Conservation (phyloP, 2,113 vertebrate species). For the Thalassarche chlororhynchos region DNA sequence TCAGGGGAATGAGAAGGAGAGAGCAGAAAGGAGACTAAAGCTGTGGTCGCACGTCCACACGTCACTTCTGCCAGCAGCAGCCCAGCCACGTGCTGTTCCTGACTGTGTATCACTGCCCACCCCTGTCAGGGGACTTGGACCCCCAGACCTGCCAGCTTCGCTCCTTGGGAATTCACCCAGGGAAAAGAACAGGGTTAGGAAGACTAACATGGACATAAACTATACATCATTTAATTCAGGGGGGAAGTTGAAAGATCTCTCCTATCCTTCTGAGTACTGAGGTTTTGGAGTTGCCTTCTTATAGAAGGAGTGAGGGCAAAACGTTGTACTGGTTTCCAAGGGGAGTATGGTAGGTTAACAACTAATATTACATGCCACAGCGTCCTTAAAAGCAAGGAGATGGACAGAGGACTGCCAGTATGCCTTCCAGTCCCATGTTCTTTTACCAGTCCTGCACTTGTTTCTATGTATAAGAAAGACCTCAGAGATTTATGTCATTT, state of each 20-base stretch:
- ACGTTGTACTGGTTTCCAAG: background rate
- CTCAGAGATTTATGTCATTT: conserved; percentile 23
- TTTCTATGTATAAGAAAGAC: background rate
- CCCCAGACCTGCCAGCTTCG: background rate
- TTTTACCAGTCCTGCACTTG: background rate
- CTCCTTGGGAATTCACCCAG: background rate
- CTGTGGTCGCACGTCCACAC: rapidly evolving
- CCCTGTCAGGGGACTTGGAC: background rate
- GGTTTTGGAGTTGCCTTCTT: background rate
- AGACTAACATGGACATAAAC: background rate
- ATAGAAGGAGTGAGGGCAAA: background rate
- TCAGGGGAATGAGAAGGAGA: background rate
- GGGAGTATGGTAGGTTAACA: background rate
- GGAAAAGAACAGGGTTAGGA: background rate
- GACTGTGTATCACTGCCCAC: background rate
- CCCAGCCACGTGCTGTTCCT: rapidly evolving
- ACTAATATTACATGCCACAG: background rate
- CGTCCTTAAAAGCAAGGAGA: background rate
- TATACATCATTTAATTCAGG: background rate
- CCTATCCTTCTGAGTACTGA: background rate
- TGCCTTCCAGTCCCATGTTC: background rate
- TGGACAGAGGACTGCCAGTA: background rate
- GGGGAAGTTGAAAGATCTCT: background rate
- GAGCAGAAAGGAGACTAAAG: background rate
- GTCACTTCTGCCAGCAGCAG: background rate